These are phyloP conservation scores for Chaenodraco wilsoni DNA, from an alignment of 2,797 vertebrate species.

Conservation along the genomic window DNA sequence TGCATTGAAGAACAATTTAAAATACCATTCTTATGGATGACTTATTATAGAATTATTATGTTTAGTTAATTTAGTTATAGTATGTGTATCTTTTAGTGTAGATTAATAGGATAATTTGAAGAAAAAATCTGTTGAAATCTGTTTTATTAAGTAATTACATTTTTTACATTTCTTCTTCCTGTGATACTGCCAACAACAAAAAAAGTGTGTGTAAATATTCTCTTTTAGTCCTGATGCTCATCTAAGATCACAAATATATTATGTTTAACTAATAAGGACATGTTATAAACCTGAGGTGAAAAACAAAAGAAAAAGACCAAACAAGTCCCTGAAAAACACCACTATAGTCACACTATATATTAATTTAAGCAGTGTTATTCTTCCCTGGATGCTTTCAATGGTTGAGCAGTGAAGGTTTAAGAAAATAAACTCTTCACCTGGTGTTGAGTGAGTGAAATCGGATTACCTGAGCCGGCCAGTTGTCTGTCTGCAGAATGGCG, in stretches of 20 bases:
- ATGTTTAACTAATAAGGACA: too few relatives aligned
- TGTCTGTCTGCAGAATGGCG: constrained; percentile 29
- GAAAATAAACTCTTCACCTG: constrained; percentile 4
- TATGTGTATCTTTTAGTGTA: background rate
- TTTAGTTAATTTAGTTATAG: background rate
- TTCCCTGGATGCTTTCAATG: background rate
- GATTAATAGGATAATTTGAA: too few relatives aligned
- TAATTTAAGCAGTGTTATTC: background rate
- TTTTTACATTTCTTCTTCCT: too few relatives aligned
- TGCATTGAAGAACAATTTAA: background rate
- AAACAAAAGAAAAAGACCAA: background rate
- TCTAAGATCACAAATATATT: background rate
- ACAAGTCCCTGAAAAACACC: background rate
- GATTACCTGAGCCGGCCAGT: constrained; percentile 17
- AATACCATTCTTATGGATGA: too few relatives aligned
- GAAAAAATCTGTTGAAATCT: too few relatives aligned
- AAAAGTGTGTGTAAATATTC: background rate
- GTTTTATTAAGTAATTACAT: too few relatives aligned
- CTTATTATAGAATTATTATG: background rate
- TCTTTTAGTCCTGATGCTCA: background rate
- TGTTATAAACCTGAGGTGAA: background rate
- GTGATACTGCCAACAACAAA: too few relatives aligned
- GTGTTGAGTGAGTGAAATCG: background rate
- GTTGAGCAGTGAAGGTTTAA: background rate
- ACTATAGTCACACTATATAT: background rate